Conservation (phyloP, 2,888 invertebrate genomes). For the Diplazon laetatorius region DNA sequence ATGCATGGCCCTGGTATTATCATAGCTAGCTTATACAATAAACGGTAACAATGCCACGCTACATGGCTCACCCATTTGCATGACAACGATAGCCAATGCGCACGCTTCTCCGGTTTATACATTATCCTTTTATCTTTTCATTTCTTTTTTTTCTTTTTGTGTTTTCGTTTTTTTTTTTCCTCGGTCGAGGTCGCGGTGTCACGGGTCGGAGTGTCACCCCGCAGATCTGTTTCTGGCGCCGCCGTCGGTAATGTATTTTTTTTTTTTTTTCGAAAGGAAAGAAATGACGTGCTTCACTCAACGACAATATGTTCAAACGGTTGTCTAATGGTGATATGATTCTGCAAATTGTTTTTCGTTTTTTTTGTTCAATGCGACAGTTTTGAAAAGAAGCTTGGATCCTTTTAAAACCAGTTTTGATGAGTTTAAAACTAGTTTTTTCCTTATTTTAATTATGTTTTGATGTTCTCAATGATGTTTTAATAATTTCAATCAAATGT, state of each 20-base stretch:
- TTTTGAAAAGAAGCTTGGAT: no score
- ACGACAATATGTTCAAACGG: no score
- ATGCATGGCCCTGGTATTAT: conserved; percentile 62
- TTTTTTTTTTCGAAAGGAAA: no score
- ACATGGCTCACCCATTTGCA: conserved; percentile 59
- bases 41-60: conserved; percentile 52
- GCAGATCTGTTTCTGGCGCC: conserved; percentile 63
- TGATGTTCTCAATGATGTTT: no score
- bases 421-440: no score
- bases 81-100: conserved; percentile 63
- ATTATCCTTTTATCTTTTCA: conserved; percentile 60
- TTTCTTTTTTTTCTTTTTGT: conserved; percentile 21
- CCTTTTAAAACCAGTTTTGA: no score
- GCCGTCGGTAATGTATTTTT: not conserved
- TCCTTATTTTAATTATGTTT: no score
- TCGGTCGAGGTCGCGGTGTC: conserved; percentile 64
- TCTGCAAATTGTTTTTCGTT: no score
- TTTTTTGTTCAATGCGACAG: no score
- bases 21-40: conserved; percentile 52
- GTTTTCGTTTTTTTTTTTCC: conserved; percentile 40
- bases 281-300: no score
- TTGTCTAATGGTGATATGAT: no score
- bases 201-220: conserved; percentile 69
- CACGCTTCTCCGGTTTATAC: conserved; percentile 65
- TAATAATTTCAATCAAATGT: no score